Evolutionary conservation across 2,888 invertebrate species (phyloP).

Genomic region (Drosophila pullipes): DNA sequence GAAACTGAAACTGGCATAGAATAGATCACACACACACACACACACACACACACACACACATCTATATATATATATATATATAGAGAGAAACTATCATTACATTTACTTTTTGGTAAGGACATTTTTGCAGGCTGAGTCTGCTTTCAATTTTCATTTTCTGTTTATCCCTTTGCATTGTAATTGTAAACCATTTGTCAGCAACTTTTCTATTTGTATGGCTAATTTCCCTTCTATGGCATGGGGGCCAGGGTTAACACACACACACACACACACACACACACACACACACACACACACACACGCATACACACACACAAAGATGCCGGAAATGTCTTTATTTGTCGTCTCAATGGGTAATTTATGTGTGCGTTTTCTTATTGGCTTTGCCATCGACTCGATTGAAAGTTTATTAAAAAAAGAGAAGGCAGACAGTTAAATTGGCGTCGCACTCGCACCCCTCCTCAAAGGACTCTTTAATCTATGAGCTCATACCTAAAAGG

Average conservation of each 20-base stretch:
- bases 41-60: slow-evolving; percentile 17
- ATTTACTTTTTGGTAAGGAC: slow-evolving; percentile 57
- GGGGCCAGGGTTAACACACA: background rate
- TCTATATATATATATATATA: no score
- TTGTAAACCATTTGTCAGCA: slow-evolving; percentile 81
- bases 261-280: slow-evolving; percentile 5
- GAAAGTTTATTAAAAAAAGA: slow-evolving; percentile 59
- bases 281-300: background rate
- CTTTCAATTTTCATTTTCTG: slow-evolving; percentile 41
- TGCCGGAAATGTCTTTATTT: slow-evolving; percentile 79
- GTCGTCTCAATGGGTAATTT: slow-evolving; percentile 51
- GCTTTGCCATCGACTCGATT: slow-evolving; percentile 56
- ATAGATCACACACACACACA: slow-evolving; percentile 20
- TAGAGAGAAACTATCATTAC: slow-evolving; percentile 49
- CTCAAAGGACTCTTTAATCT: slow-evolving; percentile 13
- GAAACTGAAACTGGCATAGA: slow-evolving; percentile 24
- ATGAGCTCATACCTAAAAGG: slow-evolving; percentile 20
- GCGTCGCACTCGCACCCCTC: background rate
- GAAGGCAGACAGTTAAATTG: slow-evolving; percentile 43
- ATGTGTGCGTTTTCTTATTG: slow-evolving; percentile 65
- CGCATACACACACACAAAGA: slow-evolving; percentile 23
- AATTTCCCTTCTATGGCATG: slow-evolving; percentile 50
- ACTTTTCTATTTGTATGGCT: slow-evolving; percentile 62
- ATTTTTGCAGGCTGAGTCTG: slow-evolving; percentile 29
- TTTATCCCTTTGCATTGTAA: slow-evolving; percentile 65